phyloP scores from a whole-genome alignment of 2,888 invertebrate species.

The Sphaerophoria rueppellii region DNA sequence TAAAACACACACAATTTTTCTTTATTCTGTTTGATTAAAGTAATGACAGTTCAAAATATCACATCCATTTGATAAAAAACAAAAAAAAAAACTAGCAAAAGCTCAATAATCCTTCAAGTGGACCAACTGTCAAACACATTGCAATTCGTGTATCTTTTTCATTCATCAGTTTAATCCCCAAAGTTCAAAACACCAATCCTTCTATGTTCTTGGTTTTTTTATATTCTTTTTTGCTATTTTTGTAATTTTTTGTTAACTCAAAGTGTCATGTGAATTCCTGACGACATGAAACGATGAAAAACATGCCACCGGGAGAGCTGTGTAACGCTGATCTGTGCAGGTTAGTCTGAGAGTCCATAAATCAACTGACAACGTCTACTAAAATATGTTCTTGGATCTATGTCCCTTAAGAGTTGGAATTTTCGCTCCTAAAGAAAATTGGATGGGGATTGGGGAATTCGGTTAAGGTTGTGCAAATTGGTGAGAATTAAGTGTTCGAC shows the following conservation, averaged over 20 bases:
- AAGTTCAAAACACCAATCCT: constrained; percentile 5
- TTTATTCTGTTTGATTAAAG: no score
- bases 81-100: no score
- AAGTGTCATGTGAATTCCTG: constrained; percentile 12
- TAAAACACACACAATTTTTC: no score
- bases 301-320: neutral
- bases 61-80: no score
- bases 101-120: neutral
- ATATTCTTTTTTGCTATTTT: no score
- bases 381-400: neutral
- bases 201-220: neutral
- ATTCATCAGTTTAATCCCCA: constrained; percentile 8
- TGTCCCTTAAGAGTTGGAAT: neutral
- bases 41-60: no score
- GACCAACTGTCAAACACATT: neutral
- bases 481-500: neutral
- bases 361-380: neutral
- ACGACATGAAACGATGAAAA: constrained; percentile 3
- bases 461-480: neutral
- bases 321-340: neutral
- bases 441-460: neutral
- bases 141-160: constrained; percentile 16
- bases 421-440: neutral
- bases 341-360: constrained; percentile 10
- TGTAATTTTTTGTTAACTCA: neutral